These are phyloP conservation scores for Etheostoma perlongum DNA, from an alignment of 2,797 vertebrate genomes.

Conservation along the genomic window DNA sequence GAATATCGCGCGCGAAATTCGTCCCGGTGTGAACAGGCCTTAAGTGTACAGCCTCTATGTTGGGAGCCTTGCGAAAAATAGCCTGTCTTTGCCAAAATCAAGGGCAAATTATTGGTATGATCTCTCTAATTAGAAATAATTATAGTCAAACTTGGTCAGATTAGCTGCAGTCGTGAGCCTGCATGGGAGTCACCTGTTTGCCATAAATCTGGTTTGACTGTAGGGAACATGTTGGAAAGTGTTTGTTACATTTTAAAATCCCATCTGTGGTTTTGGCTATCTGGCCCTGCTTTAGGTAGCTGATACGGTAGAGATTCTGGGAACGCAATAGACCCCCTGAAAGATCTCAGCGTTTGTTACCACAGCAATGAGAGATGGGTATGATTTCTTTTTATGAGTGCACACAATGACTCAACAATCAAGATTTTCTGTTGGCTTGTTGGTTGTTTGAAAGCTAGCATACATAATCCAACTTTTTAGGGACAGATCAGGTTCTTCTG, in stretches of 20 bases:
- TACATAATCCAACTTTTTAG: no score
- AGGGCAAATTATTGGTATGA: slow-evolving; percentile 66
- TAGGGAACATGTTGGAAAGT: slow-evolving; percentile 59
- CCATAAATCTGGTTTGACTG: slow-evolving; percentile 70
- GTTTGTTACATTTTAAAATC: slow-evolving; percentile 57
- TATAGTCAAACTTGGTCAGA: slow-evolving; percentile 67
- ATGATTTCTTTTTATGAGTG: slow-evolving; percentile 14
- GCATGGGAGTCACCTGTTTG: slow-evolving; percentile 77
- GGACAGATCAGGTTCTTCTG: slow-evolving; percentile 15
- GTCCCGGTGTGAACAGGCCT: no score
- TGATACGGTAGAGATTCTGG: slow-evolving; percentile 30
- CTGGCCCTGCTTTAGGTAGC: slow-evolving; percentile 58
- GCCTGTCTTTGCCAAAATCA: slow-evolving; percentile 64
- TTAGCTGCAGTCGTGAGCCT: slow-evolving; percentile 62
- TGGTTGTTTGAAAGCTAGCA: slow-evolving; percentile 10
- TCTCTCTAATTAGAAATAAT: slow-evolving; percentile 78
- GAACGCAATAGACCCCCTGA: slow-evolving; percentile 44
- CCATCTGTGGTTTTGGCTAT: slow-evolving; percentile 52
- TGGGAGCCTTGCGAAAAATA: slow-evolving; percentile 46
- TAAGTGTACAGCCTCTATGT: slow-evolving; percentile 30
- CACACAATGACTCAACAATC: slow-evolving; percentile 19
- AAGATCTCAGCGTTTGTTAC: slow-evolving; percentile 46
- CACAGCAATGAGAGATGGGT: slow-evolving; percentile 27
- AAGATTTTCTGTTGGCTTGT: slow-evolving; percentile 23
- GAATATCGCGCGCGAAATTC: no score